A percentile compares a stretch with the other conserved stretches of the same genome.
phyloP scores from a whole-genome alignment of 2,797 vertebrate species.

The Ctenopoma multispine region DNA sequence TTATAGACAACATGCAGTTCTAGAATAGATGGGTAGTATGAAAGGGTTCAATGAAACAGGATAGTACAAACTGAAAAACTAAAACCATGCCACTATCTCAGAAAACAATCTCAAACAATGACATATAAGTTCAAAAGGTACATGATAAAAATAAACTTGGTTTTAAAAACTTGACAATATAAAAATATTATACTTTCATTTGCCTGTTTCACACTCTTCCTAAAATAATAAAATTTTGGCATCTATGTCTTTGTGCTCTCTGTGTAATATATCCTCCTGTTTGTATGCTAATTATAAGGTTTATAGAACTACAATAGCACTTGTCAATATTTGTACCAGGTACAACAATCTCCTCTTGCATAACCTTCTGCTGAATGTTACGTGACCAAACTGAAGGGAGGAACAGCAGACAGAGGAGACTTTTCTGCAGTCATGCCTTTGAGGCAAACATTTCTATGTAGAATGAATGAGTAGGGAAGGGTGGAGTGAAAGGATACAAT shows the following conservation, averaged over 20 bases:
- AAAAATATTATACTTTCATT: slow-evolving; percentile 18
- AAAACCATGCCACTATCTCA: too few species aligned
- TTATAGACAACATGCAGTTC: too few species aligned
- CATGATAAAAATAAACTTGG: too few species aligned
- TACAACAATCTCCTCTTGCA: slow-evolving; percentile 59
- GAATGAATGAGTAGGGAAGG: slow-evolving; percentile 64
- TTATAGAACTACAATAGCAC: slow-evolving; percentile 65
- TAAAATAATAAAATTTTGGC: slow-evolving; percentile 45
- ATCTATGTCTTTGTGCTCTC: slow-evolving; percentile 38
- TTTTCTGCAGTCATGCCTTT: slow-evolving; percentile 68
- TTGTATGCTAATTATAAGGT: slow-evolving; percentile 61
- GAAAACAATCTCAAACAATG: too few species aligned
- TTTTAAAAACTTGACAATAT: too few species aligned
- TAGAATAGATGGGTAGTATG: too few species aligned
- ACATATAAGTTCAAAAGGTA: too few species aligned
- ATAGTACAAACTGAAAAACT: too few species aligned
- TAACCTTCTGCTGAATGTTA: slow-evolving; percentile 69
- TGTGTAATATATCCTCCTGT: slow-evolving; percentile 51
- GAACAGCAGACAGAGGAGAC: slow-evolving; percentile 65
- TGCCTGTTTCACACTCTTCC: slow-evolving; percentile 9
- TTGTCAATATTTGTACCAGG: slow-evolving; percentile 74
- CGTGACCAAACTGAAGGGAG: slow-evolving; percentile 62
- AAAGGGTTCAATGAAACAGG: too few species aligned
- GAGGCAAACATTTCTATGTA: slow-evolving; percentile 69
- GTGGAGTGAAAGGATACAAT: slow-evolving; percentile 66